These are phyloP conservation scores for Parthenolecanium corni DNA, from an alignment of 2,888 invertebrate species.

Conservation along the genomic window DNA sequence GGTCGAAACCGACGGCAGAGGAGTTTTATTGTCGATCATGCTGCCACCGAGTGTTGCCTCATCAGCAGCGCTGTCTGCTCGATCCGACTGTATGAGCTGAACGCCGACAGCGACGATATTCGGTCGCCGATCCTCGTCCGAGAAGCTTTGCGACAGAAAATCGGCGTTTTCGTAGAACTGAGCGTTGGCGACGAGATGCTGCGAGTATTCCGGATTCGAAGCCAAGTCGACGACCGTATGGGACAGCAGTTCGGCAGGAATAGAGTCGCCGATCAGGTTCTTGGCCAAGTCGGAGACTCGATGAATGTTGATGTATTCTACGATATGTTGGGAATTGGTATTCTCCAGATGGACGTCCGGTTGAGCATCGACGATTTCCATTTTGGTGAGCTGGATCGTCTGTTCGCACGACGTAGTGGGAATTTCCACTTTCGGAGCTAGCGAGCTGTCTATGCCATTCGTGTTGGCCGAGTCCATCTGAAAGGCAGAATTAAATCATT, in stretches of 20 bases:
- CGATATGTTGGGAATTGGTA: slow-evolving; percentile 30
- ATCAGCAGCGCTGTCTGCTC: background rate
- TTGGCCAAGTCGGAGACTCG: slow-evolving; percentile 35
- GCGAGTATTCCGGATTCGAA: slow-evolving; percentile 36
- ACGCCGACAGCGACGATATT: slow-evolving; percentile 52
- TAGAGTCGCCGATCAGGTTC: slow-evolving; percentile 30
- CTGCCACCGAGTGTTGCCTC: background rate
- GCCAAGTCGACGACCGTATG: slow-evolving; percentile 34
- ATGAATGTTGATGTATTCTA: slow-evolving; percentile 39
- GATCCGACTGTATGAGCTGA: slow-evolving; percentile 38
- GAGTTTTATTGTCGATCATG: slow-evolving; percentile 43
- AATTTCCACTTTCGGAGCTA: slow-evolving; percentile 12
- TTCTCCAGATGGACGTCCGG: slow-evolving; percentile 13
- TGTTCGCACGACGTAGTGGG: slow-evolving; percentile 2
- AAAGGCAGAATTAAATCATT: background rate
- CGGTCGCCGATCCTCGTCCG: slow-evolving; percentile 49
- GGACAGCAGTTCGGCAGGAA: slow-evolving; percentile 33
- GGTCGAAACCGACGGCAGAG: slow-evolving; percentile 42
- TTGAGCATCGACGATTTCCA: slow-evolving; percentile 18
- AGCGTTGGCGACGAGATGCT: slow-evolving; percentile 31
- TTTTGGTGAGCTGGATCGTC: slow-evolving; percentile 10
- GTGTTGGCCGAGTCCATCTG: slow-evolving; percentile 9
- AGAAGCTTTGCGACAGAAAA: slow-evolving; percentile 39
- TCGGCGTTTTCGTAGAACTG: slow-evolving; percentile 34
- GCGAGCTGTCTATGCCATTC: slow-evolving; percentile 3